Conservation (phyloP, 2,888 invertebrate genomes). For the Selenia dentaria region DNA sequence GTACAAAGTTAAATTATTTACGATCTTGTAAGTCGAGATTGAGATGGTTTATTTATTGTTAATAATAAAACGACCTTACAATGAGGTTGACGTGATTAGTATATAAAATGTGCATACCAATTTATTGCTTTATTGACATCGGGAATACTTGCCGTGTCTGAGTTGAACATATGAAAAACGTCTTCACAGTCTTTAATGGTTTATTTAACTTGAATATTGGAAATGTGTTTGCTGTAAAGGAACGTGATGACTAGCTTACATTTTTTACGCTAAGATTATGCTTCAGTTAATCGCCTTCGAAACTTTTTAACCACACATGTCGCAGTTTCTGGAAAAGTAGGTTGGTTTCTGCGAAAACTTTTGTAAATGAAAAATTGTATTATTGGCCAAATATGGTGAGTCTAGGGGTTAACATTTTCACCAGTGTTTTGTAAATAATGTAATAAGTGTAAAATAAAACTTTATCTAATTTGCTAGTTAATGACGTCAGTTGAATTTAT, state of each 20-base stretch:
- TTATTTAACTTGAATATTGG: not conserved
- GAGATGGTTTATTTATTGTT: constrained; percentile 46
- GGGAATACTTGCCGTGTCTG: constrained; percentile 35
- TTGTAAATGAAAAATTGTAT: too few relatives aligned
- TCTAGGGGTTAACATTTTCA: too few relatives aligned
- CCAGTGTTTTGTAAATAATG: too few relatives aligned
- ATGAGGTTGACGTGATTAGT: constrained; percentile 41
- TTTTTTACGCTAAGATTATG: constrained; percentile 3
- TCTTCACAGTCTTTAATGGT: constrained; percentile 4
- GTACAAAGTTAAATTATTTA: constrained; percentile 39
- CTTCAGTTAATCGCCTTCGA: not conserved
- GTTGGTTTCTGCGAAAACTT: too few relatives aligned
- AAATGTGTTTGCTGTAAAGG: not conserved
- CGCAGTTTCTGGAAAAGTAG: too few relatives aligned
- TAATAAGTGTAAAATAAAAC: too few relatives aligned
- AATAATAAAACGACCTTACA: constrained; percentile 45
- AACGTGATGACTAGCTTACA: not conserved
- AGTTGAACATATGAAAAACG: constrained; percentile 28
- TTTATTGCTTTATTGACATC: constrained; percentile 50
- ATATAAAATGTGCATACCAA: constrained; percentile 47
- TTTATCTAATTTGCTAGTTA: too few relatives aligned
- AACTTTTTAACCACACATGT: too few relatives aligned
- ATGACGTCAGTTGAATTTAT: too few relatives aligned
- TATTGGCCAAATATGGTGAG: too few relatives aligned
- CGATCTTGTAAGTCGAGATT: constrained; percentile 46